Percentiles rank a stretch among this genome's conserved stretches.
Conservation (phyloP, 2,888 invertebrate species). For the Phaonia tiefii region DNA sequence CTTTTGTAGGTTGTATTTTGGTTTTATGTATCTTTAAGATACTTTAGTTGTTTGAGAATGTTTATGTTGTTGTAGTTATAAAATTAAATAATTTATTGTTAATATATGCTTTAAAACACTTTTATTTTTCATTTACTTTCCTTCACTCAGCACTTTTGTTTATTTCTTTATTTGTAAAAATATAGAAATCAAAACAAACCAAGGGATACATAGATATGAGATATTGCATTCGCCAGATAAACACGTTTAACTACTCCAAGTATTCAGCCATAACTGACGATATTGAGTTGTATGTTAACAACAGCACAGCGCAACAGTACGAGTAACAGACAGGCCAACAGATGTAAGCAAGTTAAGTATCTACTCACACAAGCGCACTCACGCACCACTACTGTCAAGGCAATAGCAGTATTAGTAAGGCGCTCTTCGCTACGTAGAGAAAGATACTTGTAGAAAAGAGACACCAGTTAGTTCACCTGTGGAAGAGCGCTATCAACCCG, state of each 20-base stretch:
- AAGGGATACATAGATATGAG: constrained; percentile 23
- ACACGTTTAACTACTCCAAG: constrained; percentile 52
- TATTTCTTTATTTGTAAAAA: constrained; percentile 45
- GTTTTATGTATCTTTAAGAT: constrained; percentile 38
- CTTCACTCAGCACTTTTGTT: constrained; percentile 35
- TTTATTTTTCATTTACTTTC: constrained; percentile 42
- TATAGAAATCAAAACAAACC: constrained; percentile 60
- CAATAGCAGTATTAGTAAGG: too few species aligned
- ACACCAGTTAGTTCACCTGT: constrained; percentile 27
- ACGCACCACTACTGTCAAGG: not conserved
- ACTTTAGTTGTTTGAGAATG: too few species aligned
- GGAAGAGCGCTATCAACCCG: constrained; percentile 18
- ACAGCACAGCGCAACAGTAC: too few species aligned
- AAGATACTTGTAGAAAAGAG: too few species aligned
- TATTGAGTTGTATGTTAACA: not conserved
- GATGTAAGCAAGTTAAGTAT: constrained; percentile 48
- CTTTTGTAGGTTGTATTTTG: not conserved
- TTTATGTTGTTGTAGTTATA: too few species aligned
- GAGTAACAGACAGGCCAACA: too few species aligned
- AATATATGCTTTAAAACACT: constrained; percentile 49
- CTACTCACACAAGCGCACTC: constrained; percentile 43
- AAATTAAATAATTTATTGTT: not conserved
- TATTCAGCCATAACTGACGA: constrained; percentile 44
- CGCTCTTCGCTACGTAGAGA: too few species aligned
- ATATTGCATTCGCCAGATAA: constrained; percentile 52